Conservation (phyloP, 2,113 vertebrate genomes). For the Petroica traversi region DNA sequence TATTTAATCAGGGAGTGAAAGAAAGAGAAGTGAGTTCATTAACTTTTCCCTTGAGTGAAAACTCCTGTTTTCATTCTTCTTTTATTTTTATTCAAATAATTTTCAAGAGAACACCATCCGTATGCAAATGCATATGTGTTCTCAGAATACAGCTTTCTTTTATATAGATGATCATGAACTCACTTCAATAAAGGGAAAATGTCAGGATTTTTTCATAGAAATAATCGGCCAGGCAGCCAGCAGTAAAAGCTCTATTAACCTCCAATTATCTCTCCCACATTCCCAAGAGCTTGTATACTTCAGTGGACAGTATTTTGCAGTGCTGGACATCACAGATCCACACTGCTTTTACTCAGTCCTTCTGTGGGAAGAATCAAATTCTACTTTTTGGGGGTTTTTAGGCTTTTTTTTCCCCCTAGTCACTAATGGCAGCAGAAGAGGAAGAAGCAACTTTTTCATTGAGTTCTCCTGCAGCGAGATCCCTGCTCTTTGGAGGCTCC, state of each 20-base stretch:
- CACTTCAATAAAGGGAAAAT: conserved; percentile 22
- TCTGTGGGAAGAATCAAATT: not conserved
- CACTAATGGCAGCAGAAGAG: not conserved
- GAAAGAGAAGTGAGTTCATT: conserved; percentile 66
- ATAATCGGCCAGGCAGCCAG: conserved; percentile 2
- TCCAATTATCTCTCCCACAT: conserved; percentile 5
- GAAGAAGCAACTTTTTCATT: not conserved
- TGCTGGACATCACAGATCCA: not conserved
- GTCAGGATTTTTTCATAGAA: conserved; percentile 39
- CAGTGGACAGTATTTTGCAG: not conserved
- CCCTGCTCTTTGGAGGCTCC: not conserved
- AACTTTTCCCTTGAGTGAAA: conserved; percentile 68
- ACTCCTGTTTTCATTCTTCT: conserved; percentile 65
- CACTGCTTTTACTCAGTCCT: not conserved
- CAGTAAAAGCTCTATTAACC: conserved; percentile 46
- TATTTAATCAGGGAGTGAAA: conserved; percentile 68
- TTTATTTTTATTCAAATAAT: conserved; percentile 70
- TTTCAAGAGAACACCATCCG: conserved; percentile 44
- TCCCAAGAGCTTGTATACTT: not conserved
- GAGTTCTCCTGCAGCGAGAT: not conserved
- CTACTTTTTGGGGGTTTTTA: not conserved
- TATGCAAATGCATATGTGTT: conserved; percentile 44
- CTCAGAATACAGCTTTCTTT: conserved; percentile 56
- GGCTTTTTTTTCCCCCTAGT: fast-evolving
- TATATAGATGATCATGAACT: conserved; percentile 43